phyloP scores from a whole-genome alignment of 2,797 vertebrate species.

The Silurus aristotelis region DNA sequence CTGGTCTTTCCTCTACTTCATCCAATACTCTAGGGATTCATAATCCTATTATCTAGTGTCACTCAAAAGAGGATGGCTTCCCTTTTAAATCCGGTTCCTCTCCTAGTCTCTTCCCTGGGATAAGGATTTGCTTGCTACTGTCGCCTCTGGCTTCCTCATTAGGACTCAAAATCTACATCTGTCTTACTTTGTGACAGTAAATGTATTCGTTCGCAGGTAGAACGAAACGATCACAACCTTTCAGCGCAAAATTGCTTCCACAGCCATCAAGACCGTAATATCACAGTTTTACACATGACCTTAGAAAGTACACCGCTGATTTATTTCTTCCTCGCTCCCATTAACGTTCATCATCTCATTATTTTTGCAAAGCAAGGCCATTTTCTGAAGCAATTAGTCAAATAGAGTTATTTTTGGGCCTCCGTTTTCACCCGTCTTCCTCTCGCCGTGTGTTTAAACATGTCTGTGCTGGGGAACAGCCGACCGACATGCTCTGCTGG shows the following conservation, averaged over 20 bases:
- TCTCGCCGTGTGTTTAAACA: slow-evolving; percentile 55
- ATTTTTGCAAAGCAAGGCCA: slow-evolving; percentile 30
- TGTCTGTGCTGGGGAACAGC: slow-evolving; percentile 56
- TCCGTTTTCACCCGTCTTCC: slow-evolving; percentile 47
- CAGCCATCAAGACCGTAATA: not conserved
- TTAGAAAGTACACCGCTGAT: slow-evolving; percentile 19
- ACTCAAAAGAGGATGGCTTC: not conserved
- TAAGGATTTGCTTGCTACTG: not conserved
- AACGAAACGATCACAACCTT: not conserved
- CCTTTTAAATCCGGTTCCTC: not conserved
- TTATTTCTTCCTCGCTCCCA: slow-evolving; percentile 22
- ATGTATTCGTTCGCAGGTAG: not conserved
- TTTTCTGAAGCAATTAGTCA: slow-evolving; percentile 42
- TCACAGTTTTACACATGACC: slow-evolving; percentile 1
- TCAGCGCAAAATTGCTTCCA: not conserved
- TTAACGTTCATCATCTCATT: slow-evolving; percentile 40
- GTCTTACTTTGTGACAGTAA: not conserved
- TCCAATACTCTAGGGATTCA: not conserved
- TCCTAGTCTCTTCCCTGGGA: not conserved
- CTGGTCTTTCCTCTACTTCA: not conserved
- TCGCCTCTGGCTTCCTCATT: not conserved
- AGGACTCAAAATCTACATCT: not conserved
- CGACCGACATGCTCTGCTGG: slow-evolving; percentile 62
- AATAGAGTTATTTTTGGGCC: slow-evolving; percentile 38
- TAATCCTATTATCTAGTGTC: not conserved